Evolutionary conservation across 2,797 vertebrate species (phyloP).

Genomic region (Eurystomus glaucurus): DNA sequence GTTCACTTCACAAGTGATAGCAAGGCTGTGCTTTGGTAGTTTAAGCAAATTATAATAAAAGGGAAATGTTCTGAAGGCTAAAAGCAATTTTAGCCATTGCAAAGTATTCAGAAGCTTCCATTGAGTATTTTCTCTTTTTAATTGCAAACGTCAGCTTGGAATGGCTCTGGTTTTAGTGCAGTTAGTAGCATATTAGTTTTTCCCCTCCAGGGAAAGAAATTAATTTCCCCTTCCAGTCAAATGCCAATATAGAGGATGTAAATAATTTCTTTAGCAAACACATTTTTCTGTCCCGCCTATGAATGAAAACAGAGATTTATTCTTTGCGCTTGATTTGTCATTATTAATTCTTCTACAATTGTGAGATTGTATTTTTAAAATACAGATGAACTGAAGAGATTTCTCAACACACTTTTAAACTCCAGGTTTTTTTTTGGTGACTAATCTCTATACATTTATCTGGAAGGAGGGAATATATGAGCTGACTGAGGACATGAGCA

Average conservation of each 20-base stretch:
- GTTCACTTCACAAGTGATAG: background rate
- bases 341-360: background rate
- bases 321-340: background rate
- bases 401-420: slow-evolving; percentile 5
- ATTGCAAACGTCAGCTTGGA: slow-evolving; percentile 40
- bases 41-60: background rate
- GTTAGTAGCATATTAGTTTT: slow-evolving; percentile 17
- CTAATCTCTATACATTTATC: background rate
- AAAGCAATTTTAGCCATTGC: background rate
- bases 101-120: background rate
- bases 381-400: background rate
- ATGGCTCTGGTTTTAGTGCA: slow-evolving; percentile 2
- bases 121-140: slow-evolving; percentile 61
- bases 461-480: background rate
- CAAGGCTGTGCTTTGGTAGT: background rate
- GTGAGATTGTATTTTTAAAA: slow-evolving; percentile 5
- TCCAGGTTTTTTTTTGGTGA: background rate
- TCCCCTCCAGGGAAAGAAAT: slow-evolving; percentile 26
- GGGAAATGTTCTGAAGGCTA: background rate
- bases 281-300: background rate
- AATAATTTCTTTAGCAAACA: slow-evolving; percentile 23
- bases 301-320: slow-evolving; percentile 29
- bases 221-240: slow-evolving; percentile 20
- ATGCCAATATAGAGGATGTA: slow-evolving; percentile 14
- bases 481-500: background rate